These are phyloP conservation scores for Lophotis ruficrista DNA, from an alignment of 2,113 vertebrate genomes.

Conservation along the genomic window DNA sequence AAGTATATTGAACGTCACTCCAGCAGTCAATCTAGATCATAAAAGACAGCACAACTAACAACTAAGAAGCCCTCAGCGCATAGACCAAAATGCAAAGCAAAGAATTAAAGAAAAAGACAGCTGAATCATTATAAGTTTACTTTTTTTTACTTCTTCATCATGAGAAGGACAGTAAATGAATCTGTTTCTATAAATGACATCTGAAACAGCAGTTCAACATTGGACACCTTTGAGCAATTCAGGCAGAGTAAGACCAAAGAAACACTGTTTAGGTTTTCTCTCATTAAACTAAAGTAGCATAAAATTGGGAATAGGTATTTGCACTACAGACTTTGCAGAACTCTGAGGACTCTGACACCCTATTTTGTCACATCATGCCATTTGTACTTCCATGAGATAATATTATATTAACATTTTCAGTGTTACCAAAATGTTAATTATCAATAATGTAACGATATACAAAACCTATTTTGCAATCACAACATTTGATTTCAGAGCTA, in stretches of 20 bases:
- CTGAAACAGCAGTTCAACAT: background rate
- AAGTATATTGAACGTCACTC: background rate
- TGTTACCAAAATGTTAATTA: background rate
- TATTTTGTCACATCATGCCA: background rate
- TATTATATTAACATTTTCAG: background rate
- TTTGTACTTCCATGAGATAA: background rate
- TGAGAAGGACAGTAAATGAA: background rate
- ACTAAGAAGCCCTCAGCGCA: background rate
- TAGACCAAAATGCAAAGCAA: background rate
- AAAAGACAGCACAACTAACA: background rate
- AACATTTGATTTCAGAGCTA: background rate
- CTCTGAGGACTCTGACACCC: background rate
- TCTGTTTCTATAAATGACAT: background rate
- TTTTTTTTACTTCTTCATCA: background rate
- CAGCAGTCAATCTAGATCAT: background rate
- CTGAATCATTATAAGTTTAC: accelerated
- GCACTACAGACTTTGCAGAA: background rate
- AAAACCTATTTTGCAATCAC: background rate
- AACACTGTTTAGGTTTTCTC: background rate
- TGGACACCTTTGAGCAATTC: background rate
- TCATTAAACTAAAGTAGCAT: background rate
- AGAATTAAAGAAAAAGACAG: background rate
- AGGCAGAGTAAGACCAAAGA: background rate
- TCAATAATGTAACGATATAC: background rate
- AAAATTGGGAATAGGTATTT: background rate